phyloP scores from a whole-genome alignment of 2,113 vertebrate genomes.

The Sylvietta virens region DNA sequence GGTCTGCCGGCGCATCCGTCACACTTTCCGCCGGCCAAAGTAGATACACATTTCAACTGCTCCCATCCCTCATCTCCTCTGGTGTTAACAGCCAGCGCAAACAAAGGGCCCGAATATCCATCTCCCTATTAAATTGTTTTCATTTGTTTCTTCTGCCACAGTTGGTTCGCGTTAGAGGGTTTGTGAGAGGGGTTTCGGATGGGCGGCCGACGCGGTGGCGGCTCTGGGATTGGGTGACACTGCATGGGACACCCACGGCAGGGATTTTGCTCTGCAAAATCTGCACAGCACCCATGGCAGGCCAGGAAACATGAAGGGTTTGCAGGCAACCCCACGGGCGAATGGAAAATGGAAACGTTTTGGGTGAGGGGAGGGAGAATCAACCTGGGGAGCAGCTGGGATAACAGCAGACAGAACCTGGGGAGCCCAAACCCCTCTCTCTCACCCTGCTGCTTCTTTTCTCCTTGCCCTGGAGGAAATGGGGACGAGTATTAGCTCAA shows the following conservation, averaged over 20 bases:
- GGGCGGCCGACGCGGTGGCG: not conserved
- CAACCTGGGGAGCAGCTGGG: not conserved
- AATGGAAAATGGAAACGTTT: not conserved
- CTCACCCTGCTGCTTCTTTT: not conserved
- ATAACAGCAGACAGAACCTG: not conserved
- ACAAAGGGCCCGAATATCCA: constrained; percentile 3
- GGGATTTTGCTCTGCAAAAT: not conserved
- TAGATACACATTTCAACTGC: constrained; percentile 3
- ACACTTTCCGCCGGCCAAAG: constrained; percentile 32
- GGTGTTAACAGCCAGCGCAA: constrained; percentile 33
- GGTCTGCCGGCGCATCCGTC: not conserved
- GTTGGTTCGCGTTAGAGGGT: constrained; percentile 8
- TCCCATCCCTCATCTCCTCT: constrained; percentile 8
- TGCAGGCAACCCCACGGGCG: not conserved
- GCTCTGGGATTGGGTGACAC: not conserved
- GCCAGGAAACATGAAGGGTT: not conserved
- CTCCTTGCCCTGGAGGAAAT: not conserved
- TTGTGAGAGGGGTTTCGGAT: not conserved
- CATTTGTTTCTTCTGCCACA: not conserved
- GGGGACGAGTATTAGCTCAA: not conserved
- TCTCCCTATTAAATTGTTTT: not conserved
- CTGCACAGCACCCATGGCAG: too few species aligned
- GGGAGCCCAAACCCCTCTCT: not conserved
- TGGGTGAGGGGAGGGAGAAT: not conserved
- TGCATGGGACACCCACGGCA: rapidly evolving